Percentiles rank a stretch among this genome's conserved stretches.
Conservation (phyloP, 2,888 invertebrate species). For the Hypomecis punctinalis region DNA sequence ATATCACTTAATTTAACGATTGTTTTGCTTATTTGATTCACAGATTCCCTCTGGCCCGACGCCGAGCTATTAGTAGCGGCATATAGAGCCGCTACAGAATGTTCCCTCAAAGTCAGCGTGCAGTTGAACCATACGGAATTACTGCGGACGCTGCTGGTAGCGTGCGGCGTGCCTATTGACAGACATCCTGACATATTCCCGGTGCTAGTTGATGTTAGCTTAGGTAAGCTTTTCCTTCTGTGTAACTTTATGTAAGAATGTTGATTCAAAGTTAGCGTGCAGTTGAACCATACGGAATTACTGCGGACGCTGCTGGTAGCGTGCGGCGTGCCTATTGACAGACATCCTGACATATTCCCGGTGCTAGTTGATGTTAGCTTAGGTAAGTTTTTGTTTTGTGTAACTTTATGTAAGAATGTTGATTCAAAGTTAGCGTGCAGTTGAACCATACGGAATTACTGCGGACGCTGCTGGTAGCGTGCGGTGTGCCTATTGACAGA, state of each 20-base stretch:
- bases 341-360: constrained; percentile 71
- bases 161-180: constrained; percentile 91
- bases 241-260: too few species aligned
- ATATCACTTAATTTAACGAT: too few species aligned
- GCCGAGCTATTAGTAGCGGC: constrained; percentile 93
- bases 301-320: constrained; percentile 91
- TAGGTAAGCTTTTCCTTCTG: too few species aligned
- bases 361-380: constrained; percentile 72
- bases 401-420: too few species aligned
- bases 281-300: constrained; percentile 92
- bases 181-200: constrained; percentile 76
- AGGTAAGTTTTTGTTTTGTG: too few species aligned
- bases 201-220: constrained; percentile 70
- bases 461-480: constrained; percentile 90
- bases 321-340: constrained; percentile 90
- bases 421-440: constrained; percentile 87
- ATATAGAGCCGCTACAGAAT: constrained; percentile 78
- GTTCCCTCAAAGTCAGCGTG: constrained; percentile 86
- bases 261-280: constrained; percentile 87
- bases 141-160: constrained; percentile 90
- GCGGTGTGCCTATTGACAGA: constrained; percentile 90
- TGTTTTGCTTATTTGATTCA: constrained; percentile 12
- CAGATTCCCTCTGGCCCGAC: constrained; percentile 90
- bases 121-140: constrained; percentile 92
- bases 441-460: constrained; percentile 92